These are phyloP conservation scores for Nerophis ophidion DNA, from an alignment of 2,113 vertebrate species.

Conservation along the genomic window DNA sequence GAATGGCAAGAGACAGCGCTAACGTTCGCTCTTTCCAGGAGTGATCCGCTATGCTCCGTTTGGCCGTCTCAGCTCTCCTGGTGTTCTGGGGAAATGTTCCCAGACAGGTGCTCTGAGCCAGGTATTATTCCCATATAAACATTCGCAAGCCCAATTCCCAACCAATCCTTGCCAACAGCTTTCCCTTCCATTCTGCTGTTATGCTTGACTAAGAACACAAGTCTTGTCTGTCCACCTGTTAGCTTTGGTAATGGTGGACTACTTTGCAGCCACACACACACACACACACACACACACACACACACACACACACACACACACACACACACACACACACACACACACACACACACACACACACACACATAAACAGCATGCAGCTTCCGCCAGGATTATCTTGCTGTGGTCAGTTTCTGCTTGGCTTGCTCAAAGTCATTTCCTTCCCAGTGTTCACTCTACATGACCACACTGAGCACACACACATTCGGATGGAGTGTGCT, in stretches of 20 bases:
- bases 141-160: conserved; percentile 56
- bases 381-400: conserved; percentile 65
- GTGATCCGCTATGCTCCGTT: conserved; percentile 63
- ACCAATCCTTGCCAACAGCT: conserved; percentile 49
- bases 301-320: not conserved
- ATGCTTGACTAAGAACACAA: conserved; percentile 61
- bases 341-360: conserved; percentile 12
- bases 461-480: conserved; percentile 34
- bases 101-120: conserved; percentile 69
- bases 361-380: conserved; percentile 48
- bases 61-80: conserved; percentile 49
- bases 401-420: conserved; percentile 64
- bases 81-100: conserved; percentile 47
- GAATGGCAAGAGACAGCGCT: conserved; percentile 64
- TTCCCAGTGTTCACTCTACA: conserved; percentile 61
- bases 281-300: conserved; percentile 5
- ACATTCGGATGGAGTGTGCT: not conserved
- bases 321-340: conserved; percentile 1
- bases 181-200: conserved; percentile 58
- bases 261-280: conserved; percentile 24
- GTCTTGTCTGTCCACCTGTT: conserved; percentile 68
- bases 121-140: conserved; percentile 69
- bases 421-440: conserved; percentile 65
- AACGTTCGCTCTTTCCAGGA: conserved; percentile 63
- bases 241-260: conserved; percentile 62